These are phyloP conservation scores for Macrobrachium rosenbergii DNA, from an alignment of 1,140 invertebrate species.

Conservation along the genomic window DNA sequence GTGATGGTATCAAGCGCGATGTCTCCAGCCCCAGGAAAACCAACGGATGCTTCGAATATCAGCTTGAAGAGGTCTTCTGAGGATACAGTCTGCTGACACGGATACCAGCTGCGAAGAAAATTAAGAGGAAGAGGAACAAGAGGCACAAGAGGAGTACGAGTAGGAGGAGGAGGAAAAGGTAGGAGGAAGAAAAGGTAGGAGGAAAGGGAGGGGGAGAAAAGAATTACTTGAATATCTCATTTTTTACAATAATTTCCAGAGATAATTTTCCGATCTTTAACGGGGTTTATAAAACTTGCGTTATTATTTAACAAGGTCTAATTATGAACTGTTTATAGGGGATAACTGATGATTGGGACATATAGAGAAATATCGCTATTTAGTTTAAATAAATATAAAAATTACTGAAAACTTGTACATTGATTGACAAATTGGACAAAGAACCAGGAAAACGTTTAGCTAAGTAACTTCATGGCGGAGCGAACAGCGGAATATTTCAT, in stretches of 20 bases:
- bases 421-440: too few species aligned
- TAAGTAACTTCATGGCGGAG: too few species aligned
- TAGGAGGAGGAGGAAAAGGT: background rate
- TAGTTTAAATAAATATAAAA: too few species aligned
- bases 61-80: slow-evolving; percentile 65
- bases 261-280: too few species aligned
- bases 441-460: too few species aligned
- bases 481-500: too few species aligned
- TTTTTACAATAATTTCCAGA: background rate
- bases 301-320: too few species aligned
- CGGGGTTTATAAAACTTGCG: too few species aligned
- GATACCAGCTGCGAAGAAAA: slow-evolving; percentile 30
- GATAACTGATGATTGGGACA: too few species aligned
- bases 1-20: slow-evolving; percentile 79
- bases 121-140: background rate
- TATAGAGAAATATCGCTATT: too few species aligned
- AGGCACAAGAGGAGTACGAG: background rate
- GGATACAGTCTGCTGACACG: slow-evolving; percentile 33
- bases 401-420: too few species aligned
- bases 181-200: background rate
- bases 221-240: background rate
- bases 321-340: too few species aligned
- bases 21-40: slow-evolving; percentile 73
- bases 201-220: background rate
- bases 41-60: slow-evolving; percentile 78